These are phyloP conservation scores for Acanthopagrus latus DNA, from an alignment of 2,797 vertebrate genomes.

Conservation along the genomic window DNA sequence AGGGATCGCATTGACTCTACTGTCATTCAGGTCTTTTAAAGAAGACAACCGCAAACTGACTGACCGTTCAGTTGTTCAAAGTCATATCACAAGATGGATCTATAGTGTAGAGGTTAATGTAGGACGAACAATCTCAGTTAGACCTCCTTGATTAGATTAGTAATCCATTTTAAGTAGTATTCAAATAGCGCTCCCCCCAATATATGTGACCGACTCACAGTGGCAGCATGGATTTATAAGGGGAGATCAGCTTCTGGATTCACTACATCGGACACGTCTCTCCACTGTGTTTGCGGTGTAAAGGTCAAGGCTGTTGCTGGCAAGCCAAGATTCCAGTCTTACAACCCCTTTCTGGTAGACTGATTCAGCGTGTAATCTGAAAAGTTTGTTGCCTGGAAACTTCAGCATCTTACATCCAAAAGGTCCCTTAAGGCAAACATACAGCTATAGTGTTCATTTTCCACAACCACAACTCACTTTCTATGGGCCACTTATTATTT, in stretches of 20 bases:
- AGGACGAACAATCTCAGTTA: slow-evolving; percentile 13
- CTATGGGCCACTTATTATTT: slow-evolving; percentile 35
- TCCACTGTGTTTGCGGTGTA: slow-evolving; percentile 49
- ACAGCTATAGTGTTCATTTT: slow-evolving; percentile 32
- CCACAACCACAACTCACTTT: slow-evolving; percentile 37
- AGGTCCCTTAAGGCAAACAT: slow-evolving; percentile 46
- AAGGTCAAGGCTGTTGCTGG: slow-evolving; percentile 66
- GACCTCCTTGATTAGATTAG: slow-evolving; percentile 53
- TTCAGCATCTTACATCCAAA: slow-evolving; percentile 37
- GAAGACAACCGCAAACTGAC: slow-evolving; percentile 1
- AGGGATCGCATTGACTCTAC: slow-evolving; percentile 9
- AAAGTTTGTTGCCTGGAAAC: slow-evolving; percentile 65
- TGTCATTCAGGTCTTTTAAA: slow-evolving; percentile 6
- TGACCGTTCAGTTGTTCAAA: slow-evolving; percentile 5
- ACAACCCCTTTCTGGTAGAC: slow-evolving; percentile 45
- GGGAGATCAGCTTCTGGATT: slow-evolving; percentile 48
- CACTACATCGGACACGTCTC: slow-evolving; percentile 36
- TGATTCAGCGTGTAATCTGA: slow-evolving; percentile 54
- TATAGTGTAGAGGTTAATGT: slow-evolving; percentile 33
- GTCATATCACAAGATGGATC: slow-evolving; percentile 26
- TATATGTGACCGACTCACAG: slow-evolving; percentile 28
- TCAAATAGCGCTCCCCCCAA: background rate
- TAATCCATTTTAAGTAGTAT: slow-evolving; percentile 32
- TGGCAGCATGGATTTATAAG: slow-evolving; percentile 51
- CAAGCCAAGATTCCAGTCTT: slow-evolving; percentile 33